Base-by-base conservation (phyloP, 2,888 invertebrate species). In the Villa cingulata region DNA sequence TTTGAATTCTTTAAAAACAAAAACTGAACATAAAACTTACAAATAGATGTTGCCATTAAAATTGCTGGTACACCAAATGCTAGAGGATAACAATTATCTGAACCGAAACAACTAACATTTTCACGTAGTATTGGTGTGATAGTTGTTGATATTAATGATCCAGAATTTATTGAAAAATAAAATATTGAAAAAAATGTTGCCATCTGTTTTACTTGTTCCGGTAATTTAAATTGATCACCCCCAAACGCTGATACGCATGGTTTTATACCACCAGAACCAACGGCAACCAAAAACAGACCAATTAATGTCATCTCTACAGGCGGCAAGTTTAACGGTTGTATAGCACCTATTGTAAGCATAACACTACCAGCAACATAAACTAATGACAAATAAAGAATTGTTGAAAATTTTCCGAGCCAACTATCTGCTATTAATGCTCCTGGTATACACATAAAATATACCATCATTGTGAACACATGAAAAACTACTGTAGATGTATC, bases 241-340 rank as follows among this genome's bases (percentile, higher is more conserved):
- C 86, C 87, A 62, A 87, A 87, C 0, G 87, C 80, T 0, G 83
- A 73, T 1, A 87, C 86, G 62, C 86, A 87, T 0, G 87, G 86
- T 56, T 87, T 88, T 53, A 88, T 87, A 4, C 86, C 86, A 1
- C 86, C 86, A 1, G 86, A 84, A 3, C 86, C 86, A 4, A 84
- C 54, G 0, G 83, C 83, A 49, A 87, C 81, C 54, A 86, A 66
- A 15, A 78, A 61, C 23, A 88, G 66, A 0, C 84, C 86, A 18
- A 81, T 55, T 51, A 83, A 65, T 1, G 81, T 80, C 51, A 83
- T 63, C 29, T 59, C 59, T n/a, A 68, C 62, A 37, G 64, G 68
- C 1, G 76, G 74, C 29, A 76, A 53, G 40, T 66, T 67, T n/a
- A 75, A 55, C 1, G 70, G 63, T 1, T 74, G 74, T 38, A 78